A percentile compares a stretch with the other conserved stretches of the same genome.
Evolutionary conservation across 2,113 vertebrate genomes (phyloP).

Genomic region (Cyanistes caeruleus): DNA sequence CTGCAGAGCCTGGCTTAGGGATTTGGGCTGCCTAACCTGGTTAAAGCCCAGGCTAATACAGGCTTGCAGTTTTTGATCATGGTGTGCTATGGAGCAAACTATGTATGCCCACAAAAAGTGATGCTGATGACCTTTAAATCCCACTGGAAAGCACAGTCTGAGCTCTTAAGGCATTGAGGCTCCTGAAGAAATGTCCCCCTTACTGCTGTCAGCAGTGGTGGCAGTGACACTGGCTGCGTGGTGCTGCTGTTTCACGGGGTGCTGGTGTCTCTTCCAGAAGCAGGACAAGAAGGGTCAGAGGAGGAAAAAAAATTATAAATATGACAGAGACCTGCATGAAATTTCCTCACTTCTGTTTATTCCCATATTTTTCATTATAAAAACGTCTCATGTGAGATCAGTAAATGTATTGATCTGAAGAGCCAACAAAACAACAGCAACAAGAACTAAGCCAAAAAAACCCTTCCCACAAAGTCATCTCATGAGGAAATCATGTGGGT

Average conservation of each 20-base stretch:
- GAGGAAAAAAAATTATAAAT: not conserved
- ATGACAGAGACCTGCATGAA: not conserved
- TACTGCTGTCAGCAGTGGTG: not conserved
- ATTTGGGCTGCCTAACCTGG: not conserved
- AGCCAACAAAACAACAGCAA: not conserved
- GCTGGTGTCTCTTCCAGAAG: not conserved
- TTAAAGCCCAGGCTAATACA: not conserved
- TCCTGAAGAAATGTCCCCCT: not conserved
- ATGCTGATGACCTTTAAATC: not conserved
- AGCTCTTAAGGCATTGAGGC: not conserved
- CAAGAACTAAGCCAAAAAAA: not conserved
- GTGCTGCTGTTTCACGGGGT: rapidly evolving
- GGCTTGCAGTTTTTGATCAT: not conserved
- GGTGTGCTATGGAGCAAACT: not conserved
- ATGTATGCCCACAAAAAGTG: rapidly evolving
- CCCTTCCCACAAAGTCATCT: not conserved
- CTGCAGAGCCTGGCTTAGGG: not conserved
- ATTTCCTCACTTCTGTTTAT: not conserved
- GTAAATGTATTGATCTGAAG: not conserved
- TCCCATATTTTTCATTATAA: not conserved
- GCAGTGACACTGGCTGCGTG: not conserved
- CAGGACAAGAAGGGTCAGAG: not conserved
- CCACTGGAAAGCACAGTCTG: not conserved
- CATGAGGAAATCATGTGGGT: slow-evolving; percentile 11
- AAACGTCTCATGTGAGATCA: not conserved